Evolutionary conservation across 2,888 invertebrate species (phyloP).

Genomic region (Suillia variegata): DNA sequence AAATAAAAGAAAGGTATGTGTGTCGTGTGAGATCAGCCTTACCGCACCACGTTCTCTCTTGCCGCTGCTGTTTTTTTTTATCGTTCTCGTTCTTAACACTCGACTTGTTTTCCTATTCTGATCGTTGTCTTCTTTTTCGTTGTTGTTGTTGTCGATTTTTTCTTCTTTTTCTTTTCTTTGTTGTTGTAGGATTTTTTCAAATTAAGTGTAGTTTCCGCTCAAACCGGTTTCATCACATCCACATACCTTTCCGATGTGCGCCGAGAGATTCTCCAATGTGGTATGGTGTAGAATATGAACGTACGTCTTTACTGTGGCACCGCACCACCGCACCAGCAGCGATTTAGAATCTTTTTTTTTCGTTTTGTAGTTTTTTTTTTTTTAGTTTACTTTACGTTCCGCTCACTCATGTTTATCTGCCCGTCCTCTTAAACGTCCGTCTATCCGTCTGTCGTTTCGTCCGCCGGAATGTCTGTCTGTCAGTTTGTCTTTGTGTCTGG

Average conservation of each 20-base stretch:
- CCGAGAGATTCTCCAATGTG: constrained; percentile 15
- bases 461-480: constrained; percentile 26
- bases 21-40: background rate
- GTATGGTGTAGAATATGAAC: background rate
- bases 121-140: too few relatives aligned
- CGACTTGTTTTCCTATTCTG: constrained; percentile 47
- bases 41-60: constrained; percentile 15
- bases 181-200: too few relatives aligned
- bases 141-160: too few relatives aligned
- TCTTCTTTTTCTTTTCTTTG: too few relatives aligned
- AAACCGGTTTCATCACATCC: constrained; percentile 59
- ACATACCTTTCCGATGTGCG: constrained; percentile 36
- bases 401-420: constrained; percentile 47
- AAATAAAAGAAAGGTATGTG: constrained; percentile 3
- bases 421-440: background rate
- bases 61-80: constrained; percentile 17
- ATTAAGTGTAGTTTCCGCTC: constrained; percentile 61
- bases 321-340: constrained; percentile 13
- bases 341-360: constrained; percentile 19
- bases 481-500: background rate
- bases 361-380: too few relatives aligned
- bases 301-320: background rate
- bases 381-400: constrained; percentile 16
- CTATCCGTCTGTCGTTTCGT: background rate
- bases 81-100: constrained; percentile 14